Evolutionary conservation across 2,888 invertebrate genomes (phyloP).

Genomic region (Spodoptera exigua): DNA sequence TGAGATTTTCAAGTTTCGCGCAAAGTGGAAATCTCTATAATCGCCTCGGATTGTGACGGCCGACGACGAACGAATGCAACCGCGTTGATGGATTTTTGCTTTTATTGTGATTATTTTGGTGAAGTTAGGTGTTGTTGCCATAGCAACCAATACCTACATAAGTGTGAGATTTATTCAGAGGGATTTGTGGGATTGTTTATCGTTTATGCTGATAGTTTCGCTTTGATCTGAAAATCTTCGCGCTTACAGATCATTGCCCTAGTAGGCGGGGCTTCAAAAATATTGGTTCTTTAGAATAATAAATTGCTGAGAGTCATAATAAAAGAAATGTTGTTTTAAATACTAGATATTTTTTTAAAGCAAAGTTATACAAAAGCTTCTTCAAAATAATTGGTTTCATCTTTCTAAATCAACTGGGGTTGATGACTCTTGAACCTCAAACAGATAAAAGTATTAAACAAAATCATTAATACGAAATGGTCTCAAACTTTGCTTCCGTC

Average conservation of each 20-base stretch:
- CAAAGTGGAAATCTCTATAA: constrained; percentile 64
- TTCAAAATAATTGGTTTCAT: no score
- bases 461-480: constrained; percentile 17
- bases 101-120: constrained; percentile 60
- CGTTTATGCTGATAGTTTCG: background rate
- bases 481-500: constrained; percentile 8
- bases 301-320: no score
- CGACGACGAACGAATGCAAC: constrained; percentile 57
- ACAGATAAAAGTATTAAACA: constrained; percentile 7
- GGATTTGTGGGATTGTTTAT: constrained; percentile 3
- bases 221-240: background rate
- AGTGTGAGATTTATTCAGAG: constrained; percentile 7
- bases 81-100: constrained; percentile 58
- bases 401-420: background rate
- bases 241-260: no score
- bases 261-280: no score
- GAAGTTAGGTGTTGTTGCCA: constrained; percentile 25
- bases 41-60: constrained; percentile 61
- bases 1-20: constrained; percentile 59
- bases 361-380: no score
- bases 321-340: no score
- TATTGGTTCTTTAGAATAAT: no score
- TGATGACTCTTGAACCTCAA: background rate
- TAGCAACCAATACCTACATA: constrained; percentile 22
- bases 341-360: no score